These are phyloP conservation scores for Oxygymnocypris stewartii DNA, from an alignment of 2,113 vertebrate genomes.

Conservation along the genomic window DNA sequence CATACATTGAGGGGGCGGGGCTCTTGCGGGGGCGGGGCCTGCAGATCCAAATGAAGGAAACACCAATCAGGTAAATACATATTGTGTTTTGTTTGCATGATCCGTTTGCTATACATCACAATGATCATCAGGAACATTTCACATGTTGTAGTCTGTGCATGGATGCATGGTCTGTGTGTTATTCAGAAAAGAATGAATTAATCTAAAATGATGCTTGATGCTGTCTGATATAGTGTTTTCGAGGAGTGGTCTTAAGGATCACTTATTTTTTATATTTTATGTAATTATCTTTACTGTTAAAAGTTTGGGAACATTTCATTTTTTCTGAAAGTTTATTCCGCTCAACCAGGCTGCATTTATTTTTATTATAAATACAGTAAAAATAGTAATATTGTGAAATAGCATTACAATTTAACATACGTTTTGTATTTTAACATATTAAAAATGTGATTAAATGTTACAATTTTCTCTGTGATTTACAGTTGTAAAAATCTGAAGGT, in stretches of 20 bases:
- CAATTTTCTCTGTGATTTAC: background rate
- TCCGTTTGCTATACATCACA: background rate
- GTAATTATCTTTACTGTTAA: too few relatives aligned
- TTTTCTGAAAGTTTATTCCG: too few relatives aligned
- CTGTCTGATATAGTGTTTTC: background rate
- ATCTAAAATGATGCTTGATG: background rate
- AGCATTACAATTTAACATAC: too few relatives aligned
- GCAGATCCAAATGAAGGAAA: background rate
- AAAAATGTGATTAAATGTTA: background rate
- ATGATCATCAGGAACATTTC: background rate
- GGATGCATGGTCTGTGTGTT: constrained; percentile 17
- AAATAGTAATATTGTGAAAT: too few relatives aligned
- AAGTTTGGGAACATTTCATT: too few relatives aligned
- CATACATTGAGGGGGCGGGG: too few relatives aligned
- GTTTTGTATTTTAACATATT: background rate
- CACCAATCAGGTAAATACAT: constrained; percentile 33
- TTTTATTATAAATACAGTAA: too few relatives aligned
- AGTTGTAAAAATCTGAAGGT: background rate
- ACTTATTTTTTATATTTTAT: too few relatives aligned
- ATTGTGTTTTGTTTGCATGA: constrained; percentile 19
- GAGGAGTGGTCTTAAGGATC: too few relatives aligned
- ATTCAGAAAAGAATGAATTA: background rate
- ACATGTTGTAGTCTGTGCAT: background rate
- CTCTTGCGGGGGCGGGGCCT: background rate
- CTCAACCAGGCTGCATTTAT: too few relatives aligned